Percentiles rank a stretch among this genome's conserved stretches.
Conservation (phyloP, 2,888 invertebrate species). For the Amphiduros pacificus region DNA sequence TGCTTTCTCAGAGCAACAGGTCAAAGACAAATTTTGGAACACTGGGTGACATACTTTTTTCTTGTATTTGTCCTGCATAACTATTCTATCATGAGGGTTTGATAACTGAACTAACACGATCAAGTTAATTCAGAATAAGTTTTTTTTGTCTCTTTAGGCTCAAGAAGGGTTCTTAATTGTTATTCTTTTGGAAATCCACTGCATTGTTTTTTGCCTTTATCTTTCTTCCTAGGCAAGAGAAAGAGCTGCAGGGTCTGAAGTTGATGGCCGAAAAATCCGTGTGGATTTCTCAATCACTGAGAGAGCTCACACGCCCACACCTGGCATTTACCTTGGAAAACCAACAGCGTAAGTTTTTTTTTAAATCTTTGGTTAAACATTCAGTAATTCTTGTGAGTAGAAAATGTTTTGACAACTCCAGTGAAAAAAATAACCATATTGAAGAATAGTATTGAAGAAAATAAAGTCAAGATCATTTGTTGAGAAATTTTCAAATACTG, state of each 20-base stretch:
- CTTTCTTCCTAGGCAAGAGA: slow-evolving; percentile 74
- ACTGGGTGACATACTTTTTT: too few species aligned
- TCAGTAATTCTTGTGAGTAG: neutral
- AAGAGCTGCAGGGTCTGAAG: slow-evolving; percentile 89
- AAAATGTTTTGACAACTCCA: too few species aligned
- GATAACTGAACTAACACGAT: too few species aligned
- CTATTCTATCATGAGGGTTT: too few species aligned
- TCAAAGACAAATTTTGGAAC: too few species aligned
- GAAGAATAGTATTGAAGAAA: neutral
- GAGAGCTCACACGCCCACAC: slow-evolving; percentile 94
- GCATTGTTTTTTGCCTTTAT: neutral
- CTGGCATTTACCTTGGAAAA: slow-evolving; percentile 95
- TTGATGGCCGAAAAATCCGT: slow-evolving; percentile 88
- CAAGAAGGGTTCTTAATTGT: too few species aligned
- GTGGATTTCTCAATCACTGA: slow-evolving; percentile 96
- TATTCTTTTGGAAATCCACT: neutral
- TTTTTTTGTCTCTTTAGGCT: neutral
- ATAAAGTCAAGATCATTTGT: neutral
- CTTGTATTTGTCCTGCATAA: too few species aligned
- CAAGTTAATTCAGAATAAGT: too few species aligned
- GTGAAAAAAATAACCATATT: too few species aligned
- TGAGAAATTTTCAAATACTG: neutral
- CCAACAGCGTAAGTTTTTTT: slow-evolving; percentile 68
- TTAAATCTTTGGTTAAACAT: neutral
- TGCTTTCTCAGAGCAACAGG: too few species aligned